phyloP scores from a whole-genome alignment of 2,888 invertebrate species.

The Limnephilus marmoratus region DNA sequence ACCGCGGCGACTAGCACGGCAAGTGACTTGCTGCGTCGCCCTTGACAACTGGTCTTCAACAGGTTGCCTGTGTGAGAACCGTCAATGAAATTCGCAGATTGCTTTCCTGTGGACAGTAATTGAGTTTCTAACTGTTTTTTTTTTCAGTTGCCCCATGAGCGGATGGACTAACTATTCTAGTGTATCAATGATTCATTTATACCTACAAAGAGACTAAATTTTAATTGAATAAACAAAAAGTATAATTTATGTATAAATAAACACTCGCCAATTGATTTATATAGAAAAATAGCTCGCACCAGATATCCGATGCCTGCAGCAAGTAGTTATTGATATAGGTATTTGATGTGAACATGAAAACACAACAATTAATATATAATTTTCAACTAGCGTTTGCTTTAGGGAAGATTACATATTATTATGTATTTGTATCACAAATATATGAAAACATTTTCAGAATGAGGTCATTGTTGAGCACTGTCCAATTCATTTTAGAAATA shows the following conservation, averaged over 20 bases:
- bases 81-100: no score
- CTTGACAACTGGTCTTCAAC: no score
- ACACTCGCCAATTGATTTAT: not conserved
- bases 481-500: not conserved
- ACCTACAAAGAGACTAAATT: not conserved
- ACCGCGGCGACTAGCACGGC: no score
- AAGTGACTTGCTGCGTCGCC: no score
- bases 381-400: not conserved
- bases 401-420: not conserved
- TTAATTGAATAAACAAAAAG: not conserved
- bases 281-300: not conserved
- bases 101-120: no score
- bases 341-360: not conserved
- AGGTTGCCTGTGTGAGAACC: no score
- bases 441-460: not conserved
- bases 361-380: not conserved
- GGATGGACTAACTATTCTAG: no score
- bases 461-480: not conserved
- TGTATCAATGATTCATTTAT: no score
- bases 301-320: not conserved
- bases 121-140: no score
- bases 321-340: not conserved
- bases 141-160: no score
- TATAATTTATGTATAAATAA: not conserved
- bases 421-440: not conserved